Conservation (phyloP, 92 coral and sea anemone genomes). For the Pocillopora grandis region DNA sequence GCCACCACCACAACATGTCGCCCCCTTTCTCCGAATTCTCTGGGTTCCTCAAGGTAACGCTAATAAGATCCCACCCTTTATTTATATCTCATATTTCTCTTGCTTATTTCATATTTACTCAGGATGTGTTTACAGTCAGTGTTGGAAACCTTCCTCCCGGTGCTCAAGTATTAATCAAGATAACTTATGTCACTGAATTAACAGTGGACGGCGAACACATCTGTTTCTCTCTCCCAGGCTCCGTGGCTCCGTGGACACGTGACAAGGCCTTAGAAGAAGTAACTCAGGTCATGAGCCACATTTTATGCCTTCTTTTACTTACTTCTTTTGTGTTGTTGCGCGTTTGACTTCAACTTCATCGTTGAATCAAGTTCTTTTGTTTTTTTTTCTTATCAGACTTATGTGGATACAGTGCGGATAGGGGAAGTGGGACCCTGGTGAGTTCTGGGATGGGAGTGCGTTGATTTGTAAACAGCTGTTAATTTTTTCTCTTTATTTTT, state of each 20-base stretch:
- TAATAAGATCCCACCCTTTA: too few relatives aligned
- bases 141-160: conserved; percentile 96
- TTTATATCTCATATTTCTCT: background rate
- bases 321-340: too few relatives aligned
- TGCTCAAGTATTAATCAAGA: conserved; percentile 89
- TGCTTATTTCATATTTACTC: background rate
- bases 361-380: too few relatives aligned
- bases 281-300: conserved; percentile 61
- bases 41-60: too few relatives aligned
- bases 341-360: too few relatives aligned
- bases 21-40: too few relatives aligned
- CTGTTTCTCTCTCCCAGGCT: conserved; percentile 87
- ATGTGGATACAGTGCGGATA: conserved; percentile 71
- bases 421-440: conserved; percentile 54
- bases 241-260: conserved; percentile 97
- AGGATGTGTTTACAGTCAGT: conserved; percentile 98
- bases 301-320: background rate
- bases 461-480: background rate
- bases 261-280: conserved; percentile 84
- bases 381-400: conserved; percentile 53
- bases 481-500: background rate
- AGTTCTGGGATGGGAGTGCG: background rate
- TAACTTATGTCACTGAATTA: conserved; percentile 90
- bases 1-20: too few relatives aligned
- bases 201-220: conserved; percentile 88